Evolutionary conservation across 2,113 vertebrate genomes (phyloP), one percentile per base, ranked within the genome.

Genomic region (Callopanchax toddi): DNA sequence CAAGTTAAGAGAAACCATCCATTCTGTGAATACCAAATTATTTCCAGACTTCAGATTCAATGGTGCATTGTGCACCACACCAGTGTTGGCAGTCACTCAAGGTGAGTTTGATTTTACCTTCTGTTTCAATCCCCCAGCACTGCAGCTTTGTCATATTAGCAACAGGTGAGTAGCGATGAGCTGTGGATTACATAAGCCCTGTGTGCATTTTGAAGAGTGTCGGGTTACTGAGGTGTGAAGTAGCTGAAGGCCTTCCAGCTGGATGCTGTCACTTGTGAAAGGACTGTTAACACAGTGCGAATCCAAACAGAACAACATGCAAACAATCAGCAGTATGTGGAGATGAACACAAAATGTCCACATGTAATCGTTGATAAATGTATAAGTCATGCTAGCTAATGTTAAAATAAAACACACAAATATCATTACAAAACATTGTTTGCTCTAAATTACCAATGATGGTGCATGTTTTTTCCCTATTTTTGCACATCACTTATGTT

Each of bases 181-280:
- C 42, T 20, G 42, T 4, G n/a, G 42, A 44, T 44, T 44, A 44
- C 42, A 44, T n/a, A 18, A 44, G 42, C 42, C 42, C 42, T 44
- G 42, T 44, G 42, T 44, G 42, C 42, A 44, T 44, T 44, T 18
- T 44, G 42, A 44, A 44, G 42, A 44, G 42, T 44, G 42, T 44
- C 42, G 20, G 42, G n/a, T 44, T 44, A 44, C n/a, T 44, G 42
- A 44, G 42, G 42, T 44, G 42, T 44, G 42, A 44, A 44, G 42
- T 18, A 44, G 42, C 42, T 18, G 42, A 44, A 44, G n/a, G n/a
- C n/a, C 42, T 44, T 44, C 42, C 42, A 44, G 42, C 42, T 44
- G 42, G 42, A 44, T 44, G 42, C n/a, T 44, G 42, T 44, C n/a
- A 20, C 42, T 44, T 44, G 42, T 18, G 42, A 44, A 44, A 44